A percentile compares a stretch with the other conserved stretches of the same genome.
Conservation (phyloP, 2,113 vertebrate species). For the Parus major region DNA sequence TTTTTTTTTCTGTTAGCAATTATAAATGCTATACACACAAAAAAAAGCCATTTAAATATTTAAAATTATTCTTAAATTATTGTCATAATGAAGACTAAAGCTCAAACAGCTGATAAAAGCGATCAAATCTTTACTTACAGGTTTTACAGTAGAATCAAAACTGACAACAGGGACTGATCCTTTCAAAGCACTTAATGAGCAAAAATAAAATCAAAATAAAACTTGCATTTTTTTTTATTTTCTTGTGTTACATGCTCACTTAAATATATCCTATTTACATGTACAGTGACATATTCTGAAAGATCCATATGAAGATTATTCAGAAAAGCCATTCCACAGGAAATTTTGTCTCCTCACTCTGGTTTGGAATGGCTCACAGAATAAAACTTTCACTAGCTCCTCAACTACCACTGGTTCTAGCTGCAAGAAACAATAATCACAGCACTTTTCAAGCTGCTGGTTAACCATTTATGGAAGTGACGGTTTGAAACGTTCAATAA, state of each 20-base stretch:
- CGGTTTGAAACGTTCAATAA: not conserved
- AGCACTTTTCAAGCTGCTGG: not conserved
- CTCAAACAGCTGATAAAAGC: not conserved
- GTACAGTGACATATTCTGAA: not conserved
- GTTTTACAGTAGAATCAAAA: not conserved
- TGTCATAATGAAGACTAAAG: not conserved
- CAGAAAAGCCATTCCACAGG: not conserved
- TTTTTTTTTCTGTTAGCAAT: not conserved
- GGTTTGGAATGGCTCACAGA: not conserved
- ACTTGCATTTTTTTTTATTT: fast-evolving
- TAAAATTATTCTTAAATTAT: not conserved
- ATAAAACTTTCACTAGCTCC: not conserved
- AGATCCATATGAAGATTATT: not conserved
- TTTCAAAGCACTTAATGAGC: not conserved
- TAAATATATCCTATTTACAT: not conserved
- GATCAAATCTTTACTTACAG: not conserved
- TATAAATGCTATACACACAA: not conserved
- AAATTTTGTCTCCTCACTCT: not conserved
- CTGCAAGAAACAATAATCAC: not conserved
- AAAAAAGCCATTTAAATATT: not conserved
- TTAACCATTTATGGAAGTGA: not conserved
- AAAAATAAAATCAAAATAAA: not conserved
- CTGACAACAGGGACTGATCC: not conserved
- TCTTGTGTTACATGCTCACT: not conserved
- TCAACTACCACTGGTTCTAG: not conserved